Percentiles rank a stretch among this genome's conserved stretches.
Evolutionary conservation across 2,797 vertebrate genomes (phyloP).

Genomic region (Tauraco hartlaubi): DNA sequence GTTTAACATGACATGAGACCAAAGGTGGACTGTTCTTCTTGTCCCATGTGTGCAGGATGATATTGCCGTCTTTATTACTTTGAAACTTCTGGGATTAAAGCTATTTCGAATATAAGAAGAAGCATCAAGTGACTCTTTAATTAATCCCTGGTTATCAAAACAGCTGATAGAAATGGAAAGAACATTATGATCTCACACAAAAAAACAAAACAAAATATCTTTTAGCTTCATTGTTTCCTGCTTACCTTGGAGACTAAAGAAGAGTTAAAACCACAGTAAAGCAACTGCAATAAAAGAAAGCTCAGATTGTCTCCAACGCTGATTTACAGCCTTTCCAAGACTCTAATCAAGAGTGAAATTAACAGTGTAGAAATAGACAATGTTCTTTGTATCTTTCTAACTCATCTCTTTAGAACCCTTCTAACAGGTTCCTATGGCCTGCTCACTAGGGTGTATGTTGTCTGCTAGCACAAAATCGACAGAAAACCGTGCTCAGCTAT

Average conservation of each 20-base stretch:
- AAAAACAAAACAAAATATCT: neutral
- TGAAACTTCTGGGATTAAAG: slow-evolving; percentile 54
- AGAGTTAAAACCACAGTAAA: neutral
- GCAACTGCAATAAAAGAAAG: neutral
- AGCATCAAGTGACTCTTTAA: slow-evolving; percentile 55
- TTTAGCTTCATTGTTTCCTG: neutral
- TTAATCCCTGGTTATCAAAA: slow-evolving; percentile 58
- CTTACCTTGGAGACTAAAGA: neutral
- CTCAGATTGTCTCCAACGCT: neutral
- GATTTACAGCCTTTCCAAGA: slow-evolving; percentile 50
- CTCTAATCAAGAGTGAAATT: slow-evolving; percentile 59
- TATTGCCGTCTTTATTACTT: slow-evolving; percentile 49
- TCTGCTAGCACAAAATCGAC: neutral
- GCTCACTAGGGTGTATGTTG: neutral
- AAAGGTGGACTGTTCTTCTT: slow-evolving; percentile 23
- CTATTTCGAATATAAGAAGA: slow-evolving; percentile 39
- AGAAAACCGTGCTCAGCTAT: neutral
- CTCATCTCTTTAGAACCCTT: neutral
- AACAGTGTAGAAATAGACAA: neutral
- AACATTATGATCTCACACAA: slow-evolving; percentile 28
- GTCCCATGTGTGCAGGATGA: neutral
- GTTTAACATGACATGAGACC: slow-evolving; percentile 31
- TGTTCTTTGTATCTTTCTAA: neutral
- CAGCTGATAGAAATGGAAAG: slow-evolving; percentile 14
- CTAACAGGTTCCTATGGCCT: neutral